phyloP scores from a whole-genome alignment of 2,113 vertebrate species.

The Hymenochirus boettgeri region DNA sequence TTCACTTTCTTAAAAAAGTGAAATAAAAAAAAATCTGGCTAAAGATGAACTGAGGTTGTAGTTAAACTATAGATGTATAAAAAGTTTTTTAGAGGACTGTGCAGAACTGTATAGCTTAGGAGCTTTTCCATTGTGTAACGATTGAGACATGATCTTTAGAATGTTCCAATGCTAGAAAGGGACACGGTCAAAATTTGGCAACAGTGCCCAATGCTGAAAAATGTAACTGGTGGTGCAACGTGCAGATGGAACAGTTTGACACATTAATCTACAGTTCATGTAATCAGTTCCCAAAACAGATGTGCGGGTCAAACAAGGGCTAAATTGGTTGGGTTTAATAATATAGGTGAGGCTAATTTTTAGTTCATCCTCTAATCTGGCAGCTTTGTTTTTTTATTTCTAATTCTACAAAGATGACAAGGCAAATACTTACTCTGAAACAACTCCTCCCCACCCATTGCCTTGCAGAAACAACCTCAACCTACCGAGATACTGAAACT shows the following conservation, averaged over 20 bases:
- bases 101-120: not conserved
- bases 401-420: too few species aligned
- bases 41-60: too few species aligned
- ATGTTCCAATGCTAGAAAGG: constrained; percentile 1
- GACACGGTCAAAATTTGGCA: constrained; percentile 31
- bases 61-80: too few species aligned
- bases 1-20: not conserved
- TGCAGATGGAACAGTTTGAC: constrained; percentile 39
- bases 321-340: constrained; percentile 6
- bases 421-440: too few species aligned
- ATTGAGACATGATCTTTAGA: constrained; percentile 1
- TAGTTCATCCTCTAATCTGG: not conserved
- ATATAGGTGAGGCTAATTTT: constrained; percentile 18
- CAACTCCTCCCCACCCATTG: too few species aligned
- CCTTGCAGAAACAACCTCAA: too few species aligned
- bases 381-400: not conserved
- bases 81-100: too few species aligned
- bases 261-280: constrained; percentile 36
- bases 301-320: constrained; percentile 27
- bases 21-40: not conserved
- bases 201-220: constrained; percentile 30
- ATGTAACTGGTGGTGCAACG: constrained; percentile 26
- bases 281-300: constrained; percentile 43
- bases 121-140: constrained; percentile 7
- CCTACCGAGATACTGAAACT: too few species aligned